Evolutionary conservation across 2,797 vertebrate species (phyloP).

Genomic region (Sebastes umbrosus): DNA sequence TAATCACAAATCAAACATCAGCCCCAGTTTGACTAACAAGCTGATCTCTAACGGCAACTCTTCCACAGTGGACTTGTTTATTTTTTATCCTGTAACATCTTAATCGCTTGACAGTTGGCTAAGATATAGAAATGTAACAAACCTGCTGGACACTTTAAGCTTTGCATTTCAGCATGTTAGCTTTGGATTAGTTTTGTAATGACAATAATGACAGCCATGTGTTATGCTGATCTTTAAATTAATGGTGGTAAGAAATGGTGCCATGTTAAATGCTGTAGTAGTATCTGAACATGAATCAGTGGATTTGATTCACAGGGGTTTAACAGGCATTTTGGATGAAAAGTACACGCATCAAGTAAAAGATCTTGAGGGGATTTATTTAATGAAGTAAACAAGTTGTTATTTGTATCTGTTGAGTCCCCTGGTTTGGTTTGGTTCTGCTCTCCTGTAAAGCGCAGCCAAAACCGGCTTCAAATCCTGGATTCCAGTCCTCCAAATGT

Average conservation of each 20-base stretch:
- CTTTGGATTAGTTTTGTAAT: neutral
- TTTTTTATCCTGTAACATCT: neutral
- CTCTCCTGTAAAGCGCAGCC: neutral
- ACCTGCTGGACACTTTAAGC: neutral
- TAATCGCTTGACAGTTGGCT: neutral
- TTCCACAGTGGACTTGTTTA: neutral
- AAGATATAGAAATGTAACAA: neutral
- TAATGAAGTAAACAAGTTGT: constrained; percentile 13
- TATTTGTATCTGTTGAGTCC: neutral
- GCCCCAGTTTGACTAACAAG: constrained; percentile 40
- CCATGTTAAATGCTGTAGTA: neutral
- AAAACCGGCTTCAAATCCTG: constrained; percentile 10
- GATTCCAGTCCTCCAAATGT: neutral
- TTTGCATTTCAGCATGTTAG: neutral
- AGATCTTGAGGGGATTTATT: neutral
- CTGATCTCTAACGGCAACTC: neutral
- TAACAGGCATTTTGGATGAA: neutral
- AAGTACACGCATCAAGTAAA: neutral
- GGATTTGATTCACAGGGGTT: neutral
- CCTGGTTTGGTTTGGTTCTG: neutral
- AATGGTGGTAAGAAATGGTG: neutral
- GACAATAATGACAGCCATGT: neutral
- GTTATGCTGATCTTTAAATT: neutral
- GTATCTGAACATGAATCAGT: neutral
- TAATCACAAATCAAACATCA: constrained; percentile 7